These are phyloP conservation scores for Magallana gigas DNA, from an alignment of 1,140 invertebrate genomes.

Conservation along the genomic window DNA sequence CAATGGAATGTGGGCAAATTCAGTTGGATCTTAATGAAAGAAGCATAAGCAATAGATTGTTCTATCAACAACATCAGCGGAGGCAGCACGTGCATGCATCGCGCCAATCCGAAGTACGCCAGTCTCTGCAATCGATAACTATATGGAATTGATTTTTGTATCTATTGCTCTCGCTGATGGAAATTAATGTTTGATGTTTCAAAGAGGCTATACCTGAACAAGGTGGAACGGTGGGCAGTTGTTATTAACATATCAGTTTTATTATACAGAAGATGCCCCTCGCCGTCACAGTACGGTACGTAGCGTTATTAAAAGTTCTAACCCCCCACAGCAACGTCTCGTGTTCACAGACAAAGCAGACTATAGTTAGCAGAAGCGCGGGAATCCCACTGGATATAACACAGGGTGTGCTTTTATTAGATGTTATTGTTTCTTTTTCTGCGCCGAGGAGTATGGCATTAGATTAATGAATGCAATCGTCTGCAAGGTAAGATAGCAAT, in stretches of 20 bases:
- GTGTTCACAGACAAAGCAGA: no score
- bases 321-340: no score
- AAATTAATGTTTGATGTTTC: background rate
- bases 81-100: background rate
- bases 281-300: no score
- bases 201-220: background rate
- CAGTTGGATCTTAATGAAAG: background rate
- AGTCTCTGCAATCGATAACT: background rate
- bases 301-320: no score
- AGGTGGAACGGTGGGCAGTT: background rate
- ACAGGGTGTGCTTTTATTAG: constrained; percentile 7
- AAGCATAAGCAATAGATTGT: background rate
- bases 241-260: no score
- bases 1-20: background rate
- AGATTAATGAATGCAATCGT: constrained; percentile 28
- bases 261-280: no score
- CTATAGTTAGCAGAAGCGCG: background rate
- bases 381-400: background rate
- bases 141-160: constrained; percentile 19
- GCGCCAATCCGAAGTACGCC: background rate
- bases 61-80: background rate
- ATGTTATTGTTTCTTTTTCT: constrained; percentile 2
- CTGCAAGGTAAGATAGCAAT: background rate
- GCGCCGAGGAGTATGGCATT: constrained; percentile 6
- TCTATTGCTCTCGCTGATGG: background rate